These are phyloP conservation scores for Acronicta alni DNA, from an alignment of 2,888 invertebrate species.

Conservation along the genomic window DNA sequence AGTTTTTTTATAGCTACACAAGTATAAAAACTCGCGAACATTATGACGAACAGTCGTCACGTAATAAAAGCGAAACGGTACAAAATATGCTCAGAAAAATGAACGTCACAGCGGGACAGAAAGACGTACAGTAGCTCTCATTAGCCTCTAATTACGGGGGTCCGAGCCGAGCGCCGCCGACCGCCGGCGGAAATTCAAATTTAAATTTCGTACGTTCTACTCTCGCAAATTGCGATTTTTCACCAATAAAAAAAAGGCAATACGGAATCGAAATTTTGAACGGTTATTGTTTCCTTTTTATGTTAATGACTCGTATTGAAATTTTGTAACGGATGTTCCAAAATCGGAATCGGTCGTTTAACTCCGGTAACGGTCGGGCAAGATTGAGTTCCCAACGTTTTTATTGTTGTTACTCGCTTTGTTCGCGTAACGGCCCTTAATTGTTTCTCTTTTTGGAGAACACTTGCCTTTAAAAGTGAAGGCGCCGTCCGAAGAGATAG, in stretches of 20 bases:
- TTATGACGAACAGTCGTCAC: conserved; percentile 72
- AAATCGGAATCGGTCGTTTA: conserved; percentile 70
- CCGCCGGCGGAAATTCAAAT: conserved; percentile 83
- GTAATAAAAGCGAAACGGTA: conserved; percentile 74
- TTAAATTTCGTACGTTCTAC: conserved; percentile 79
- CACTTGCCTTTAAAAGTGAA: conserved; percentile 54
- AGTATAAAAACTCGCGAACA: conserved; percentile 63
- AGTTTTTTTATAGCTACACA: conserved; percentile 65
- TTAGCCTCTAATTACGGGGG: conserved; percentile 85
- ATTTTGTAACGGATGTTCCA: conserved; percentile 80
- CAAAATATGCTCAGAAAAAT: conserved; percentile 73
- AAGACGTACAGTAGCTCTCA: conserved; percentile 74
- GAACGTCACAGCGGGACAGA: conserved; percentile 68
- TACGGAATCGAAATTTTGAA: conserved; percentile 85
- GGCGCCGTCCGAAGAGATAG: conserved; percentile 57
- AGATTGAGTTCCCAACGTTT: conserved; percentile 78
- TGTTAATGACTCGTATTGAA: conserved; percentile 86
- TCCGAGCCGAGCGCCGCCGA: conserved; percentile 61
- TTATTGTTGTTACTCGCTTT: conserved; percentile 80
- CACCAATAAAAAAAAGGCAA: conserved; percentile 82
- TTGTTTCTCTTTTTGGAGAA: conserved; percentile 74
- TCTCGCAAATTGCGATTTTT: conserved; percentile 84
- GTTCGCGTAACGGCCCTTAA: conserved; percentile 71
- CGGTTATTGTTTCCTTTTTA: conserved; percentile 88
- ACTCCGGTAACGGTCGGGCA: conserved; percentile 67